These are phyloP conservation scores for Andrena haemorrhoa DNA, from an alignment of 2,888 invertebrate species.

Conservation along the genomic window DNA sequence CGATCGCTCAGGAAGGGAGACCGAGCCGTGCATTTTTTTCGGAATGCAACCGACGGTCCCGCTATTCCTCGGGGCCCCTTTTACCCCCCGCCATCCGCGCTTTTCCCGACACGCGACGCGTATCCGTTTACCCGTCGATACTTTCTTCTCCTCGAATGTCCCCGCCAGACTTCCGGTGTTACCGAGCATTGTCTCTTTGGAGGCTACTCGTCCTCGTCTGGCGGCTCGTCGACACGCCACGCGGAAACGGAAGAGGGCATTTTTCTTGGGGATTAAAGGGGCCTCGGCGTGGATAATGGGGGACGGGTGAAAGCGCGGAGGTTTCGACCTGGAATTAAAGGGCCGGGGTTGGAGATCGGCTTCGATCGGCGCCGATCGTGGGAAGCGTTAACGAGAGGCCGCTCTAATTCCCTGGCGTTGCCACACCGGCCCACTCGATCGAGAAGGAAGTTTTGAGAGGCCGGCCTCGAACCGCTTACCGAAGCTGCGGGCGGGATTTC, in stretches of 20 bases:
- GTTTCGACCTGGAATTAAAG: too few species aligned
- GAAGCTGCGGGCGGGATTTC: conserved; percentile 10
- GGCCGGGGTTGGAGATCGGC: too few species aligned
- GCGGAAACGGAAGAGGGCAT: not conserved
- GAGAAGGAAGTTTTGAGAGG: not conserved
- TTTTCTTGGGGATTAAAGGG: not conserved
- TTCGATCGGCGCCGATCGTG: too few species aligned
- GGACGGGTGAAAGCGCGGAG: too few species aligned
- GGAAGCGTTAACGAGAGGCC: too few species aligned
- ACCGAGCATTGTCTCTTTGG: not conserved
- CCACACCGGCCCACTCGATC: not conserved
- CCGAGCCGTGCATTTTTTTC: not conserved
- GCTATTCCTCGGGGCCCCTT: not conserved
- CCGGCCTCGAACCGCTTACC: conserved; percentile 22
- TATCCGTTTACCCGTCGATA: conserved; percentile 20
- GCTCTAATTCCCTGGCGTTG: not conserved
- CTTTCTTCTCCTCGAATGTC: conserved; percentile 26
- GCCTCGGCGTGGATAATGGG: not conserved
- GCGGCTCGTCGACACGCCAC: not conserved
- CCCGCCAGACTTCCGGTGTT: conserved; percentile 14
- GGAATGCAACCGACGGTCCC: not conserved
- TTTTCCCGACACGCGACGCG: not conserved
- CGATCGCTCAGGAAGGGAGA: not conserved
- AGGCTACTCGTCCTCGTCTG: not conserved
- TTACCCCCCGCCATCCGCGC: not conserved